Evolutionary conservation across 2,797 vertebrate species (phyloP), one percentile per base, ranked within the genome.

Genomic region (Parambassis ranga): DNA sequence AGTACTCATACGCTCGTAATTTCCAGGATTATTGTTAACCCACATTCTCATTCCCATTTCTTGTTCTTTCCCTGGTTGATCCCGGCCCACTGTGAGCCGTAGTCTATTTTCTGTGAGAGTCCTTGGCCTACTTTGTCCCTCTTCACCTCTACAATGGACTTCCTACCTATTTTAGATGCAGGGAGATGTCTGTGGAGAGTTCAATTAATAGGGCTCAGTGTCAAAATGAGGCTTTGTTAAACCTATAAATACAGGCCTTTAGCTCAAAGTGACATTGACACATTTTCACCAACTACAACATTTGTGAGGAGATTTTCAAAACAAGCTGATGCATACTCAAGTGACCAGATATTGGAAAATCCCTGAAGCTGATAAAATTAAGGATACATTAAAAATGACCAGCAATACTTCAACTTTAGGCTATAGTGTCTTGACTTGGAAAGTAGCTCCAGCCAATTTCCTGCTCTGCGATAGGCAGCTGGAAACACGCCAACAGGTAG

Each of bases 41-140:
- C 82, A 84, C 71, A 89, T 87, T 79, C 51, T 42, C n/a, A n/a
- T 51, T 74, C 24, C 58, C 61, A 75, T 73, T 81, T 82, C 68
- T 71, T 33, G 58, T 60, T 59, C 51, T 69, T 77, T 80, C 83
- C 82, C 70, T 65, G 71, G 86, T 82, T 79, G 77, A 85, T 88
- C 50, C 14, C 39, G 73, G 68, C 66, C 83, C 84, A 65, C 69
- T 69, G 84, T 81, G 83, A 79, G 48, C 78, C 51, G 57, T 46
- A 77, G 84, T 88, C 91, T 93, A 90, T 91, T 93, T 92, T 91
- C 81, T 79, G 77, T 84, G 65, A 41, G 65, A 91, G 92, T 91
- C 92, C 92, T 93, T 94, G 93, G 87, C 92, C 92, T 91, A 92
- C 81, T 92, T 93, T 81, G 80, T 87, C 75, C 77, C 86, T 77